A percentile compares a stretch with the other conserved stretches of the same genome.
phyloP scores from a whole-genome alignment of 2,888 invertebrate species.

The Abrostola tripartita region DNA sequence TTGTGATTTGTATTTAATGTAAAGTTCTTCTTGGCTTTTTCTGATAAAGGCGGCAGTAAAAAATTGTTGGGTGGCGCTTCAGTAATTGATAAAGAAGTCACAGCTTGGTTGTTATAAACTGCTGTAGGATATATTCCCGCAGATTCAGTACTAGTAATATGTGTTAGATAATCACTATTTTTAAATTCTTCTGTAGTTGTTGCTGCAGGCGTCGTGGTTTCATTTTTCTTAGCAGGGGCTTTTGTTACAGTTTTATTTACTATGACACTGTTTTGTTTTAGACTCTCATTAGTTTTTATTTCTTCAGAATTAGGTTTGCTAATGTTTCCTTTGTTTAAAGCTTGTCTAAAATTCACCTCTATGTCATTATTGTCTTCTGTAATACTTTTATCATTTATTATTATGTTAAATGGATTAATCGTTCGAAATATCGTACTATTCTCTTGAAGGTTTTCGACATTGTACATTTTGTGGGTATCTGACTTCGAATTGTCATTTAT shows the following conservation, averaged over 20 bases:
- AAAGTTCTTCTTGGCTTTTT: slow-evolving; percentile 65
- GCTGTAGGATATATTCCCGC: slow-evolving; percentile 43
- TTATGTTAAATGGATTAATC: slow-evolving; percentile 11
- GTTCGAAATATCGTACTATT: slow-evolving; percentile 2
- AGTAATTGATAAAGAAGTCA: slow-evolving; percentile 39
- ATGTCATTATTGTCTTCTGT: slow-evolving; percentile 51
- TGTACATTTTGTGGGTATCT: not conserved
- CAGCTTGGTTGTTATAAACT: slow-evolving; percentile 37
- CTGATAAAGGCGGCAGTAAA: slow-evolving; percentile 48
- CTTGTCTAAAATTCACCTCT: slow-evolving; percentile 58
- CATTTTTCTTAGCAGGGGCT: slow-evolving; percentile 1
- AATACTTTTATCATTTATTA: slow-evolving; percentile 4
- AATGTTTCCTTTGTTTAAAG: slow-evolving; percentile 55
- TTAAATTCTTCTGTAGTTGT: slow-evolving; percentile 16
- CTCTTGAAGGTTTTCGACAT: slow-evolving; percentile 1
- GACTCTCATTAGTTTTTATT: slow-evolving; percentile 8
- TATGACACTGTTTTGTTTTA: not conserved
- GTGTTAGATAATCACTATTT: slow-evolving; percentile 25
- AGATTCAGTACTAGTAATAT: slow-evolving; percentile 36
- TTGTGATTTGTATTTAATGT: slow-evolving; percentile 50
- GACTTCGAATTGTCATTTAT: slow-evolving; percentile 6
- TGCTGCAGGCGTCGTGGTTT: not conserved
- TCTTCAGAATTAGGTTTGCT: slow-evolving; percentile 3
- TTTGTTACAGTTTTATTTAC: not conserved
- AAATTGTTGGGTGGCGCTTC: slow-evolving; percentile 29